phyloP scores from a whole-genome alignment of 2,113 vertebrate genomes.

The Conger conger region DNA sequence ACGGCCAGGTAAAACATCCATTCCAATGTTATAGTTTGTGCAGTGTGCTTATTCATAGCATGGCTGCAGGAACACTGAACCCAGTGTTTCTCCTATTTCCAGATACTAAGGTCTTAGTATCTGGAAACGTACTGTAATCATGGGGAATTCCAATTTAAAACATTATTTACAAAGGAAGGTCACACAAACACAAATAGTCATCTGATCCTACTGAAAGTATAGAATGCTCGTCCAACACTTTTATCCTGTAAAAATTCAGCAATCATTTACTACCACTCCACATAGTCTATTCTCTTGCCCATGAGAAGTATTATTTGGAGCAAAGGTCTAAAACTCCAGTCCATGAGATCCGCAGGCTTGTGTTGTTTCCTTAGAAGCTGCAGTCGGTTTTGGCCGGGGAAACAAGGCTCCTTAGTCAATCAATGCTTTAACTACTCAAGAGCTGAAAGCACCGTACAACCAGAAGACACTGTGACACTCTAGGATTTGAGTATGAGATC shows the following conservation, averaged over 20 bases:
- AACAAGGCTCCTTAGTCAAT: too few relatives aligned
- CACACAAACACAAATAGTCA: neutral
- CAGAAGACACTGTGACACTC: too few relatives aligned
- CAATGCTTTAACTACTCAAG: too few relatives aligned
- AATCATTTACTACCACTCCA: neutral
- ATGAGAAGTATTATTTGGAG: neutral
- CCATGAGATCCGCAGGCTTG: too few relatives aligned
- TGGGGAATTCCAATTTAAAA: neutral
- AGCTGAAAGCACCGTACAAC: too few relatives aligned
- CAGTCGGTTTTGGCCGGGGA: too few relatives aligned
- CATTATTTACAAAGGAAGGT: neutral
- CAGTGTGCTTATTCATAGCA: neutral
- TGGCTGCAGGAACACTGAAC: too few relatives aligned
- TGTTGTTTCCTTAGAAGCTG: too few relatives aligned
- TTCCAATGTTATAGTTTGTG: neutral
- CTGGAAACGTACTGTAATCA: neutral
- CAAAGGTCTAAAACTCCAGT: neutral
- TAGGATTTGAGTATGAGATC: too few relatives aligned
- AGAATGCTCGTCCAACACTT: neutral
- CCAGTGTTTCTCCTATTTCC: too few relatives aligned
- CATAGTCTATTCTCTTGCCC: neutral
- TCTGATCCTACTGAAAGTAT: neutral
- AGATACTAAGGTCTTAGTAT: neutral
- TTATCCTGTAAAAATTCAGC: neutral
- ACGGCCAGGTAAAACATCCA: neutral